Base-by-base conservation (phyloP, 1,140 invertebrate genomes). In the Helicoverpa armigera region DNA sequence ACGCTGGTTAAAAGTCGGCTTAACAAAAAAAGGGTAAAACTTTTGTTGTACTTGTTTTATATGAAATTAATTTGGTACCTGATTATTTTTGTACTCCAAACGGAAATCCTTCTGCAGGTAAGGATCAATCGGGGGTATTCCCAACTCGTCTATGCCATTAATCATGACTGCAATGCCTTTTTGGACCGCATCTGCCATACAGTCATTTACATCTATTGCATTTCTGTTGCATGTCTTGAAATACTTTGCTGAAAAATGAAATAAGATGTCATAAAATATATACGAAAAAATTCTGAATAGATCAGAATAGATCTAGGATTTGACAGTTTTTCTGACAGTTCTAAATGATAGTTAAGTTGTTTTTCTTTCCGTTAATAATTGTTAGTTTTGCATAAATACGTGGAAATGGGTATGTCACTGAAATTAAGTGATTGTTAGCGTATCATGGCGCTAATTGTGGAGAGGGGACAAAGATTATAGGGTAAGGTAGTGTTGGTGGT, bases 61-160 rank as follows among this genome's bases (percentile, higher is more conserved):
- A 23, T 23, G 23, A 23, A 23, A 23, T 31, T 50, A 31, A 5
- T 1, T 61, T 53, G 81, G 79, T 53, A 96, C 88, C 73, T 95
- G 94, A 74, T 95, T 95, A 60, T 88, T 91, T 18, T 95, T 90
- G 79, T 95, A 96, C 72, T 95, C 88, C 2, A 90, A 83, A n/a
- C 89, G 88, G 11, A 95, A 53, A 3, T 93, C 83, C 0, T 96
- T 95, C 16, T 94, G 89, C 5, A 90, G 78, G 61, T 92, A 95
- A 0, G 96, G 96, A 83, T 96, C 96, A 11, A 96, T 81, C 0
- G 87, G 2, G 1, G 95, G 95, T 0, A 96, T 76, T 1, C 89
- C 92, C 0, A 96, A 56, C 16, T 96, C 95, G 3, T 94, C 91
- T 2, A 96, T 88, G 14, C 96, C 96, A 14, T 81, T 80, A 4